Base-by-base conservation (phyloP, 2,888 invertebrate genomes). In the Galeruca laticollis region DNA sequence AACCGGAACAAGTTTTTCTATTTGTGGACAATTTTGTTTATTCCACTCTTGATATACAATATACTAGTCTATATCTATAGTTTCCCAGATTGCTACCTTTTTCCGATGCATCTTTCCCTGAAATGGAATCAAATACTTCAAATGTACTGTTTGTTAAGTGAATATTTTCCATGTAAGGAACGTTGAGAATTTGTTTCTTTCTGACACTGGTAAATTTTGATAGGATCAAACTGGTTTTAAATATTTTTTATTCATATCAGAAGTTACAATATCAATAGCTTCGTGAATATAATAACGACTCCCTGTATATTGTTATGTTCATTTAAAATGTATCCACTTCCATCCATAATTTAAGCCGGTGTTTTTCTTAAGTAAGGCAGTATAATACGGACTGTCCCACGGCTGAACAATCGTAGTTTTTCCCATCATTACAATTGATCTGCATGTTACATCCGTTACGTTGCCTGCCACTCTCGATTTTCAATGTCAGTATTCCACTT, bases 351-450 rank as follows among this genome's bases (percentile, higher is more conserved):
- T 81, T 77, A 79, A 78, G 78, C 75, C 75, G 75, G 40, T 43
- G 62, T 73, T 84, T 84, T 84, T 83, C 82, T 83, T 83, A 79
- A 84, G 82, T 85, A 85, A 85, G 84, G 81, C 85, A 85, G 84
- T 85, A 84, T 84, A 84, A 84, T 84, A 82, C 81, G 82, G 78
- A 81, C 80, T 83, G 84, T 84, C 84, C 83, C 85, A 85, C 85
- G 84, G 74, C 73, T 68, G 74, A 84, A 85, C 84, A 85, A 84
- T 85, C 76, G 82, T 72, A 72, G 74, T 75, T 82, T 82, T 86
- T 86, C 85, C 84, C 85, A 86, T 86, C 85, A 84, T 86, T 86
- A 86, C 85, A 83, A 84, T 82, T 83, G 85, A 85, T 85, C 85
- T 85, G 85, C 85, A 85, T 85, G 85, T 81, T 82, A 84, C 84